Base-by-base conservation (phyloP, 2,797 vertebrate species). In the Anguilla megastoma region DNA sequence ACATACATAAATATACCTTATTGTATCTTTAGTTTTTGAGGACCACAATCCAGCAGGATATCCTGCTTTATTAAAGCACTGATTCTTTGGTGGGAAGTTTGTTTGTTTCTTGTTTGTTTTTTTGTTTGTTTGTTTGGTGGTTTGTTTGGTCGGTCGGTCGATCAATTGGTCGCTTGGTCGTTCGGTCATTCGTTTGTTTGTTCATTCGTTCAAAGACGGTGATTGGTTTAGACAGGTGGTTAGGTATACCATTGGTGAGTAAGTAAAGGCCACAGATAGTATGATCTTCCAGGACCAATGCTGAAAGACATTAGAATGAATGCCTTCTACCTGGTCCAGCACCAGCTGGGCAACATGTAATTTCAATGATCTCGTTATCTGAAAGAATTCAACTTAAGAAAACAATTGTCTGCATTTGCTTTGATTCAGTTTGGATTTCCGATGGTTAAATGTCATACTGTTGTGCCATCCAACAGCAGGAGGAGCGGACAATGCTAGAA, bases 401-500 rank as follows among this genome's bases (percentile, higher is more conserved):
- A 45, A 41, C 16, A 6, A 36, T 41, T 21, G 36, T 14, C 14
- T 33, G 1, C 9, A 14, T 18, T 79, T 18, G 45, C 79, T 83
- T 54, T 83, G 80, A n/a, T 48, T 33, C 21, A 52, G 50, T 24
- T 8, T 9, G 6, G 21, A 14, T 27, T 24, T 63, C 58, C 58
- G 16, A 36, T 41, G 14, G 48, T 80, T 48, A 27, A 69, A 52
- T 36, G 69, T 85, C 58, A 85, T 76, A 21, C n/a, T 48, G 41
- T 48, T 76, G 2, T 45, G 76, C 18, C 33, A 10, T 88, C 33
- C 69, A 50, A 45, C 95, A 99, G 98, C 98, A 97, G 90, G 98
- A 98, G 90, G 98, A 99, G 41, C 96, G 94, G 24, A 98, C 94
- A 89, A 99, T 98, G 98, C 95, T 99, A 91, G 98, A 99, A 91